phyloP scores from a whole-genome alignment of 2,113 vertebrate genomes.

The Reinhardtius hippoglossoides region DNA sequence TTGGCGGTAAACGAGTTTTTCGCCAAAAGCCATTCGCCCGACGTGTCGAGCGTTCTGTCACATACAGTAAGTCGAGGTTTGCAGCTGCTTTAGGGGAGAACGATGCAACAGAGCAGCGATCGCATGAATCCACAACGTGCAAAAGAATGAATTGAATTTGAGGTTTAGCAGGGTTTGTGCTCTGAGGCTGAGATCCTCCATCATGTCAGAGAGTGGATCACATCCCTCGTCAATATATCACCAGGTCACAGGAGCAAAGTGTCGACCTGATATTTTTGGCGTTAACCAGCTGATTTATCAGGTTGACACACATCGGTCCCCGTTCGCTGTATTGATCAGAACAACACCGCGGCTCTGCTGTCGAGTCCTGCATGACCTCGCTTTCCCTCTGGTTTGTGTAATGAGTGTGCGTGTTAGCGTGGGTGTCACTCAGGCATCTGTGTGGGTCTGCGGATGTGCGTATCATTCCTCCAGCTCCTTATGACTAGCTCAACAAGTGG shows the following conservation, averaged over 20 bases:
- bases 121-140: no score
- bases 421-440: constrained; percentile 17
- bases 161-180: background rate
- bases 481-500: no score
- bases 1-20: background rate
- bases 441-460: background rate
- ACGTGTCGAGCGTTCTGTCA: background rate
- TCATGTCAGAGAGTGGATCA: no score
- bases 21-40: background rate
- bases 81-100: background rate
- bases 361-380: background rate
- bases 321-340: fast-evolving
- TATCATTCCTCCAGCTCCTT: background rate
- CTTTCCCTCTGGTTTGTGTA: background rate
- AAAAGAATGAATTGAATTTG: no score
- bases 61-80: background rate
- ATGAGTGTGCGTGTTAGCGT: constrained; percentile 18
- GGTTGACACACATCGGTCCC: background rate
- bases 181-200: background rate
- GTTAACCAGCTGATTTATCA: background rate
- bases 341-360: background rate
- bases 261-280: background rate
- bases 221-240: no score
- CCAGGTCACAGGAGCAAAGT: background rate
- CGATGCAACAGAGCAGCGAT: no score